phyloP scores from a whole-genome alignment of 2,113 vertebrate species.

The Scophthalmus maximus region DNA sequence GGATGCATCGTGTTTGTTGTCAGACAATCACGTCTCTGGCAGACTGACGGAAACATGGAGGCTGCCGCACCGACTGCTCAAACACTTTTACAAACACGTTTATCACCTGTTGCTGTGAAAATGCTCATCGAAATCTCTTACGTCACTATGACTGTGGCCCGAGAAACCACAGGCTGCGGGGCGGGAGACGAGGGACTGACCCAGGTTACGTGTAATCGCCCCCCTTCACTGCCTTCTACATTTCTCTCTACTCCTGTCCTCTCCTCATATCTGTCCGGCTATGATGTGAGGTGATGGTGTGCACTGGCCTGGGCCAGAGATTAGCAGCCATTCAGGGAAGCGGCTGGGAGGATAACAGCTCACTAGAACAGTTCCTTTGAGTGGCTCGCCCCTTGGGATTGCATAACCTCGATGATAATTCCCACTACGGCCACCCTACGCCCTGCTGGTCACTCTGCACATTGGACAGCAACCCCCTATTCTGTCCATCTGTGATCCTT shows the following conservation, averaged over 20 bases:
- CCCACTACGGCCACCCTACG: slow-evolving; percentile 24
- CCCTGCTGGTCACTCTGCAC: slow-evolving; percentile 36
- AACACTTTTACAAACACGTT: slow-evolving; percentile 24
- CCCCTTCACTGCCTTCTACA: slow-evolving; percentile 12
- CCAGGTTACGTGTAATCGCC: slow-evolving; percentile 19
- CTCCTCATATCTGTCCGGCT: slow-evolving; percentile 52
- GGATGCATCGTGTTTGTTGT: slow-evolving; percentile 59
- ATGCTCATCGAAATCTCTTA: slow-evolving; percentile 33
- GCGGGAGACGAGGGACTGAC: slow-evolving; percentile 26
- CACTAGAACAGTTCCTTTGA: slow-evolving; percentile 58
- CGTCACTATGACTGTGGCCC: slow-evolving; percentile 20
- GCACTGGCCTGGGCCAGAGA: slow-evolving; percentile 67
- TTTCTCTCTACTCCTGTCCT: slow-evolving; percentile 40
- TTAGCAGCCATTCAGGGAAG: slow-evolving; percentile 71
- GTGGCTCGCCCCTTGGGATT: slow-evolving; percentile 54
- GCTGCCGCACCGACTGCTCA: slow-evolving; percentile 34
- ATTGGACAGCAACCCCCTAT: background rate
- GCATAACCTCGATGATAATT: slow-evolving; percentile 60
- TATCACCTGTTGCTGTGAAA: slow-evolving; percentile 46
- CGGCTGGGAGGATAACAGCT: slow-evolving; percentile 68
- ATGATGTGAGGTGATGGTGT: slow-evolving; percentile 68
- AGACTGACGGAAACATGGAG: slow-evolving; percentile 39
- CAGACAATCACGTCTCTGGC: slow-evolving; percentile 51
- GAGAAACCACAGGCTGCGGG: background rate
- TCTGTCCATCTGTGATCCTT: slow-evolving; percentile 4